These are phyloP conservation scores for Etheostoma cragini DNA, from an alignment of 2,113 vertebrate species.

Conservation along the genomic window DNA sequence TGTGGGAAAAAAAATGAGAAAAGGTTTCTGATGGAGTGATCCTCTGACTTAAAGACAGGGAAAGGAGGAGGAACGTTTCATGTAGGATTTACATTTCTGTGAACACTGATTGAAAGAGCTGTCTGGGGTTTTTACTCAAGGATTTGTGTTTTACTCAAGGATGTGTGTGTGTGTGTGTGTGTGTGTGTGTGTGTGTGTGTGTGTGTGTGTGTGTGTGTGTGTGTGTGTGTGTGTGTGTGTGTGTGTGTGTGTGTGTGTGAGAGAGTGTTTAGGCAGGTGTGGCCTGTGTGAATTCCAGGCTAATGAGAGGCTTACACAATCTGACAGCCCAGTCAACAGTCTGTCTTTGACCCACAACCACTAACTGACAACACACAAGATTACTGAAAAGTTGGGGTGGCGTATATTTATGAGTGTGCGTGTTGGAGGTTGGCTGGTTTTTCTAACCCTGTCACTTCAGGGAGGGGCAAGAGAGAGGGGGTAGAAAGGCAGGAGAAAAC, in stretches of 20 bases:
- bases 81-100: constrained; percentile 50
- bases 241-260: background rate
- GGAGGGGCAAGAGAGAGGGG: constrained; percentile 30
- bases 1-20: background rate
- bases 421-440: constrained; percentile 59
- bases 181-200: too few species aligned
- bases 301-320: constrained; percentile 78
- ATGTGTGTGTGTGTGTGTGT: too few species aligned
- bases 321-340: constrained; percentile 76
- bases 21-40: background rate
- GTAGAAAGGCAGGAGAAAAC: constrained; percentile 43
- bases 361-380: constrained; percentile 69
- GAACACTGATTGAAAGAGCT: constrained; percentile 47
- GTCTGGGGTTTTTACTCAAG: constrained; percentile 36
- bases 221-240: background rate
- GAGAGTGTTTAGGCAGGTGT: constrained; percentile 71
- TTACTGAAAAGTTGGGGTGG: constrained; percentile 61
- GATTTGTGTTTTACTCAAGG: constrained; percentile 33
- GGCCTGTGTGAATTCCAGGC: constrained; percentile 77
- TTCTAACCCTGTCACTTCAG: constrained; percentile 66
- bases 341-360: constrained; percentile 76
- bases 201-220: background rate
- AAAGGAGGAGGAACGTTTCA: constrained; percentile 1
- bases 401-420: constrained; percentile 14
- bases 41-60: background rate